phyloP scores from a whole-genome alignment of 92 coral and sea anemone species.

The Porites cylindrica region DNA sequence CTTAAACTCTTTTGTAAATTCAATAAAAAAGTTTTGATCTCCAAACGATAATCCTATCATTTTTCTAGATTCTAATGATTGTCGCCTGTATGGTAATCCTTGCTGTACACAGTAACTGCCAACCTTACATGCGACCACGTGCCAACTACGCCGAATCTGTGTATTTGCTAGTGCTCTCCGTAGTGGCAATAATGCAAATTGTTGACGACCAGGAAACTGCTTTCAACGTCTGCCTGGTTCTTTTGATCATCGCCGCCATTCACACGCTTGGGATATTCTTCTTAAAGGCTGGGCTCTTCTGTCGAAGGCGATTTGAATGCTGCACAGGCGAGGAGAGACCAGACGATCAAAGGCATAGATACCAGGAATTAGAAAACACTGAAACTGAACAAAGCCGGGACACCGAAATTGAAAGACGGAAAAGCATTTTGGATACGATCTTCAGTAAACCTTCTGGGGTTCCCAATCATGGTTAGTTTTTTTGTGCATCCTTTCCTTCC shows the following conservation, averaged over 20 bases:
- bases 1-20: too few relatives aligned
- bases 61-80: conserved; percentile 71
- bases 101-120: conserved; percentile 81
- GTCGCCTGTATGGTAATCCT: conserved; percentile 64
- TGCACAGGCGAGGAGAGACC: not conserved
- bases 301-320: conserved; percentile 30
- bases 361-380: conserved; percentile 7
- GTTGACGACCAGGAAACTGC: conserved; percentile 28
- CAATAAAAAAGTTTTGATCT: too few relatives aligned
- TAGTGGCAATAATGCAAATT: conserved; percentile 71
- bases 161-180: conserved; percentile 72
- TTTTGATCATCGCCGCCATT: conserved; percentile 39
- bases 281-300: conserved; percentile 61
- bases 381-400: conserved; percentile 4
- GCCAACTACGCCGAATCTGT: conserved; percentile 84
- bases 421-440: conserved; percentile 11
- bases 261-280: conserved; percentile 57
- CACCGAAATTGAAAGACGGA: conserved; percentile 17
- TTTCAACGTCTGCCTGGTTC: conserved; percentile 29
- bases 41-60: not conserved
- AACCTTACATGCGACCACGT: conserved; percentile 78
- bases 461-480: not conserved
- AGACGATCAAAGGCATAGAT: not conserved
- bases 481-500: too few relatives aligned
- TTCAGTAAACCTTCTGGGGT: not conserved